Evolutionary conservation across 2,888 invertebrate species (phyloP), one percentile per base, ranked within the genome.

Genomic region (Cryptocheilus praepositus): DNA sequence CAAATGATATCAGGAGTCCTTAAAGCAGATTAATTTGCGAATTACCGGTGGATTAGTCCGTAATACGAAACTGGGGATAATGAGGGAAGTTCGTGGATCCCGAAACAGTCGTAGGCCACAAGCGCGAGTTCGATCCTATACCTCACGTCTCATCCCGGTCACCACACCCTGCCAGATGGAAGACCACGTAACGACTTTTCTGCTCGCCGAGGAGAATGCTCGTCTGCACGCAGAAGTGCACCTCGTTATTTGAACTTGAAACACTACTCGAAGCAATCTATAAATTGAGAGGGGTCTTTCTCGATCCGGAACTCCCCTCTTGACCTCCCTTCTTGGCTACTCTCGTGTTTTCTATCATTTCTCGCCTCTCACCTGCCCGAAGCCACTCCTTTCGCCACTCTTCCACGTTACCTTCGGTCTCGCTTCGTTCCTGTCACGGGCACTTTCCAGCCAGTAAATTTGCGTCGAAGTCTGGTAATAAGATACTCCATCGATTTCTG

Each of bases 281-380:
- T 76, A 79, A 80, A 80, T 79, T 77, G 76, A 73, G 66, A 65
- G 64, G 71, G 67, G 67, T 62, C 65, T 65, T 57, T 68, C 61
- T 58, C 61, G 45, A 16, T 16, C 58, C 52, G 55, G 3, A 36
- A 36, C 36, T 55, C n/a, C 13, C 54, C 19, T 53, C 19, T 5
- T 43, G 28, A 43, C 15, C 13, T 53, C 19, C 3, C 49, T 44
- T 43, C 7, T 8, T 11, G 7, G 36, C 36, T 36, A 4, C 36
- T 36, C 11, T 36, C 36, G 36, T 36, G 36, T 7, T 36, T 36
- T 36, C 36, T 11, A 36, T 36, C 36, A 36, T 11, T 36, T 36
- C 36, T 36, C 36, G 36, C 36, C 36, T 36, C 36, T 36, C 36
- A 7, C 36, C 36, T 36, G 36, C 36, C 13, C 8, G 13, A 4